Evolutionary conservation across 2,888 invertebrate genomes (phyloP).

Genomic region (Drosophila fulvimacula): DNA sequence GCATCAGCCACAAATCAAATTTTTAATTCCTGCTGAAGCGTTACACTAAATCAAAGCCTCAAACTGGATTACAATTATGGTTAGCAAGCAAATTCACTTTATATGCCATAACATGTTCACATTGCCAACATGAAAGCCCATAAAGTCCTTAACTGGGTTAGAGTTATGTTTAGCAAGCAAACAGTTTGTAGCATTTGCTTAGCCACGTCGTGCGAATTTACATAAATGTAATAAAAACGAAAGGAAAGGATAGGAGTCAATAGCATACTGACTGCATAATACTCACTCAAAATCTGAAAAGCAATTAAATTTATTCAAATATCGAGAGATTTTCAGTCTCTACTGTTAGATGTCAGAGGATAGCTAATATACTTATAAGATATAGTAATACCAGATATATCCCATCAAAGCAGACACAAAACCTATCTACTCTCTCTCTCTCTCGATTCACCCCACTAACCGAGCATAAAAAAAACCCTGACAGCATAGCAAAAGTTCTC

Average conservation of each 20-base stretch:
- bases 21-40: constrained; percentile 50
- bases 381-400: background rate
- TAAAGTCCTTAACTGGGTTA: constrained; percentile 84
- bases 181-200: constrained; percentile 14
- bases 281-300: background rate
- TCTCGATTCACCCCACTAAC: background rate
- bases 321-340: background rate
- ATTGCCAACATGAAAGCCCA: background rate
- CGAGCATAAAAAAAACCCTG: background rate
- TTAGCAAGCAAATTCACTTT: constrained; percentile 43
- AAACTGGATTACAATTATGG: constrained; percentile 85
- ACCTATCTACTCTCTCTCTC: background rate
- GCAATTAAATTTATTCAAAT: background rate
- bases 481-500: background rate
- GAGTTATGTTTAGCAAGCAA: constrained; percentile 82
- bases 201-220: background rate
- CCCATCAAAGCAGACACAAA: background rate
- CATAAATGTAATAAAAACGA: constrained; percentile 1
- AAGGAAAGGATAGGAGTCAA: background rate
- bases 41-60: constrained; percentile 79
- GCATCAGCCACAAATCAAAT: constrained; percentile 21
- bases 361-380: background rate
- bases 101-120: background rate
- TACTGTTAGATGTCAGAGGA: too few species aligned
- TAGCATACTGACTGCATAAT: background rate